These are phyloP conservation scores for Phrixothrix hirtus DNA, from an alignment of 2,888 invertebrate genomes.

Conservation along the genomic window DNA sequence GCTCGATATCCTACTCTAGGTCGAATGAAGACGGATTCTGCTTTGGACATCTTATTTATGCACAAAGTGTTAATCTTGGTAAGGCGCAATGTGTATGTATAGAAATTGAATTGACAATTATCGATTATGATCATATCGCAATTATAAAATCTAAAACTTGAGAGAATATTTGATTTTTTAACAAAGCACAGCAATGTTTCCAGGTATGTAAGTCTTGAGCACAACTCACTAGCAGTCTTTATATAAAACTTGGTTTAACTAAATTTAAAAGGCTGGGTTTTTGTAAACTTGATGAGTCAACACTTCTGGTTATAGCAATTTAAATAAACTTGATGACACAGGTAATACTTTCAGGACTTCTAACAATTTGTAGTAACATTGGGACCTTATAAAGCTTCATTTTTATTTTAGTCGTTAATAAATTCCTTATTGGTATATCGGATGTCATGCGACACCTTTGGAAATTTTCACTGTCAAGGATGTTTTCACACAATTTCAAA, in stretches of 20 bases:
- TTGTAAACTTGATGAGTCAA: constrained; percentile 9
- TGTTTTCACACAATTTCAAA: no score
- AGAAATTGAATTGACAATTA: constrained; percentile 19
- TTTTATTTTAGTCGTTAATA: constrained; percentile 36
- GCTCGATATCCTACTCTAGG: constrained; percentile 53
- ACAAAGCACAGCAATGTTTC: not conserved
- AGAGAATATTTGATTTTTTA: not conserved
- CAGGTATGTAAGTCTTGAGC: not conserved
- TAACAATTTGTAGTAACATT: constrained; percentile 52
- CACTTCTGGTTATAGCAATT: not conserved
- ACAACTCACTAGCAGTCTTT: not conserved
- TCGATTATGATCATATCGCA: constrained; percentile 30
- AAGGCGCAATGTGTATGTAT: constrained; percentile 20
- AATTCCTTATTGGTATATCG: constrained; percentile 1
- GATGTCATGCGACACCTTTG: constrained; percentile 23
- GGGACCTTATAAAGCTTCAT: constrained; percentile 54
- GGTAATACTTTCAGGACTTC: constrained; percentile 50
- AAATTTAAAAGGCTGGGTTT: no score
- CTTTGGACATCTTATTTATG: constrained; percentile 52
- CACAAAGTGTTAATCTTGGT: constrained; percentile 48
- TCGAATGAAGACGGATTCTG: constrained; percentile 45
- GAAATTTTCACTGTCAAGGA: not conserved
- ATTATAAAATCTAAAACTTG: constrained; percentile 1
- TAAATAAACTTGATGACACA: constrained; percentile 19
- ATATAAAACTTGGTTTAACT: not conserved